Evolutionary conservation across 1,140 invertebrate genomes (phyloP).

Genomic region (Triops cancriformis): DNA sequence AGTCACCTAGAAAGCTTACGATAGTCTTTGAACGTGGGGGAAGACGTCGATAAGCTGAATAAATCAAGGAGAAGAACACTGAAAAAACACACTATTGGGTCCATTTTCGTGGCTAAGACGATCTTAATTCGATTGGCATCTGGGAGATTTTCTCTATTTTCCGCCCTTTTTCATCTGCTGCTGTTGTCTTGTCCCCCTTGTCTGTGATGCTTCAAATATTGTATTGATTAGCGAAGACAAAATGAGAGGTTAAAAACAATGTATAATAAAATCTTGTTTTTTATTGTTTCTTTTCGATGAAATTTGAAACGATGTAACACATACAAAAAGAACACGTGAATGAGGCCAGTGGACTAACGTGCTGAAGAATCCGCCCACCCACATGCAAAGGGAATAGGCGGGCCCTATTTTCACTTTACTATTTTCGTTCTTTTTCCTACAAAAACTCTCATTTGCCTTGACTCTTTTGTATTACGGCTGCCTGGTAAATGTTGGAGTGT

Average conservation of each 20-base stretch:
- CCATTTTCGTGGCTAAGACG: not conserved
- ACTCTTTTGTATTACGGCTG: not conserved
- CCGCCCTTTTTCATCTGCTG: not conserved
- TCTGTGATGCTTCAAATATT: not conserved
- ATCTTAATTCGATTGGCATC: not conserved
- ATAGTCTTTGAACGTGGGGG: not conserved
- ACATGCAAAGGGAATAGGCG: not conserved
- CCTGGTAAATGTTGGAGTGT: not conserved
- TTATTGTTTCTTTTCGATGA: not conserved
- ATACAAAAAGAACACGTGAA: not conserved
- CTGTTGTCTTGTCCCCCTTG: constrained; percentile 2
- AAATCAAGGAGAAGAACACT: not conserved
- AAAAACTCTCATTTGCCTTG: not conserved
- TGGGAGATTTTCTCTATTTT: not conserved
- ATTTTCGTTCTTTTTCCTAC: not conserved
- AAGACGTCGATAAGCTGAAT: not conserved
- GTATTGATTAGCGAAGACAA: not conserved
- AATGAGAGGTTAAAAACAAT: not conserved
- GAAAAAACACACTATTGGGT: not conserved
- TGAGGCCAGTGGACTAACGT: not conserved
- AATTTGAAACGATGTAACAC: not conserved
- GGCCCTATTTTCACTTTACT: not conserved
- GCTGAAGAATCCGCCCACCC: not conserved
- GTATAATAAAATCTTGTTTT: not conserved
- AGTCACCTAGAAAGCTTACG: not conserved